phyloP scores from a whole-genome alignment of 2,113 vertebrate species.

The Romanogobio albipinnatus region DNA sequence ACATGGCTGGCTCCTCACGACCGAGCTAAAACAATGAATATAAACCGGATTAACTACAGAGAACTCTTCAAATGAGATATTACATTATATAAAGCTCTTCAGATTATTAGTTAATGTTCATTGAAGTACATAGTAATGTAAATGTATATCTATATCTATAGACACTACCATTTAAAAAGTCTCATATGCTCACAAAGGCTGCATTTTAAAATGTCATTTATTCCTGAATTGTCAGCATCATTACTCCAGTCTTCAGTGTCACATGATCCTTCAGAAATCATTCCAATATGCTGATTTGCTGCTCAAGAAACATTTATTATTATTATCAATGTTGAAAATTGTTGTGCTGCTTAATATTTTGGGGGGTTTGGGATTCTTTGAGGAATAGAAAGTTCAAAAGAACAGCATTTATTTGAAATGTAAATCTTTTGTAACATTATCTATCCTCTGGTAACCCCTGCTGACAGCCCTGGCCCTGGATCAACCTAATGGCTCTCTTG shows the following conservation, averaged over 20 bases:
- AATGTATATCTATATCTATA: not conserved
- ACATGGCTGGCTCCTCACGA: constrained; percentile 98
- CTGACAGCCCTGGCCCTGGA: not conserved
- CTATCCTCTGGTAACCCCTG: not conserved
- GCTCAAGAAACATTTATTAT: not conserved
- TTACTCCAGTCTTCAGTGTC: too few species aligned
- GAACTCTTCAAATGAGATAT: not conserved
- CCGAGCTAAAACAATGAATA: constrained; percentile 80
- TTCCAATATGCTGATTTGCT: too few species aligned
- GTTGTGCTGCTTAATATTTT: not conserved
- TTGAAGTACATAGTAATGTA: not conserved
- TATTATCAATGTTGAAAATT: too few species aligned
- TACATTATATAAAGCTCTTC: not conserved
- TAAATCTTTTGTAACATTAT: not conserved
- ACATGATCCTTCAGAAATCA: too few species aligned
- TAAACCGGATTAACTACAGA: not conserved
- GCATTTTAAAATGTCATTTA: not conserved
- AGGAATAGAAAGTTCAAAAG: not conserved
- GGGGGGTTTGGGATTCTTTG: not conserved
- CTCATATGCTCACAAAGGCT: too few species aligned
- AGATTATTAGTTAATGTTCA: not conserved
- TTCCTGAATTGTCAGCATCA: too few species aligned
- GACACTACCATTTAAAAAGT: not conserved
- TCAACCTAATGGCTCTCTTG: not conserved
- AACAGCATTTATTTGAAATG: too few species aligned